phyloP scores from a whole-genome alignment of 2,888 invertebrate genomes.

The Ichneumoninae sp. region DNA sequence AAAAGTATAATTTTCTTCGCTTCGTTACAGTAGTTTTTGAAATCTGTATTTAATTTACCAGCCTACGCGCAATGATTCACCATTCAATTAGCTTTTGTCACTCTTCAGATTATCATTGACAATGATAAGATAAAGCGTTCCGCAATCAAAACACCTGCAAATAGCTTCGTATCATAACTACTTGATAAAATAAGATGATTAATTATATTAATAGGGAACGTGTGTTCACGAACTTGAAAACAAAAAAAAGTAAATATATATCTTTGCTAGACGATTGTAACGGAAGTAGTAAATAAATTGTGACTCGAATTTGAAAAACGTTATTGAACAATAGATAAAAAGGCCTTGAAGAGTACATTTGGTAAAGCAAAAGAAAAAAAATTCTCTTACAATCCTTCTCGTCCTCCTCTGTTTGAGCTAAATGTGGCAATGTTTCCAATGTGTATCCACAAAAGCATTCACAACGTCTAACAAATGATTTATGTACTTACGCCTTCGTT shows the following conservation, averaged over 20 bases:
- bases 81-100: slow-evolving; percentile 12
- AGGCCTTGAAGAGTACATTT: background rate
- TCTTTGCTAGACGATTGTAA: background rate
- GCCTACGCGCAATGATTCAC: slow-evolving; percentile 38
- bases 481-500: slow-evolving; percentile 47
- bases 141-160: background rate
- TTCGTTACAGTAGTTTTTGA: background rate
- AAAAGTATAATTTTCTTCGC: no score
- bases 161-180: background rate
- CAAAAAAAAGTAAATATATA: background rate
- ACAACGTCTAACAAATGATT: slow-evolving; percentile 36
- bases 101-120: slow-evolving; percentile 27
- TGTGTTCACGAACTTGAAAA: background rate
- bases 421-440: background rate
- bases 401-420: background rate
- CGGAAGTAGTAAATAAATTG: background rate
- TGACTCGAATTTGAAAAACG: background rate
- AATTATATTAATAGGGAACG: background rate
- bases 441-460: background rate
- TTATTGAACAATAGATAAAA: background rate
- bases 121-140: slow-evolving; percentile 56
- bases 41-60: background rate
- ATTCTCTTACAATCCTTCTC: background rate
- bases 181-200: background rate
- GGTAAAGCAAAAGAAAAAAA: background rate